Percentiles rank a stretch among this genome's conserved stretches.
These are phyloP conservation scores for Cataglyphis cursor DNA, from an alignment of 2,888 invertebrate genomes.

Conservation along the genomic window DNA sequence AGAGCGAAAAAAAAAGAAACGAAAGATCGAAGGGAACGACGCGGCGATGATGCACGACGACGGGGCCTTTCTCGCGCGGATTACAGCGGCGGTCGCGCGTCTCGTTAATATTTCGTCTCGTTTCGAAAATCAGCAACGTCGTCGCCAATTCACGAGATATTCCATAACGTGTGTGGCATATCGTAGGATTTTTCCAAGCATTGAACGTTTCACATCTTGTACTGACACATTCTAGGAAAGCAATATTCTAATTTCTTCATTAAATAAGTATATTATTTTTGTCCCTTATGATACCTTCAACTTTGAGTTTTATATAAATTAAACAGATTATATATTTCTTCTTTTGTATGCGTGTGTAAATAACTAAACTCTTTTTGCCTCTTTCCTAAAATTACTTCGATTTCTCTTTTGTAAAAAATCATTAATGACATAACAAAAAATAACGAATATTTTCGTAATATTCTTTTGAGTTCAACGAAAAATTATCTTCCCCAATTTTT, in stretches of 20 bases:
- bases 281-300: background rate
- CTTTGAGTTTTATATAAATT: background rate
- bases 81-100: conserved; percentile 76
- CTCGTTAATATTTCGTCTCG: conserved; percentile 82
- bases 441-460: background rate
- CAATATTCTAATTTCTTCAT: background rate
- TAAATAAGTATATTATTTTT: background rate
- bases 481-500: background rate
- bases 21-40: conserved; percentile 51
- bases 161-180: background rate
- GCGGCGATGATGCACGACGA: conserved; percentile 40
- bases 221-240: background rate
- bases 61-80: conserved; percentile 60
- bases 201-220: background rate
- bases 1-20: conserved; percentile 33
- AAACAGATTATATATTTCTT: background rate
- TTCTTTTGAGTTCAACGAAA: background rate
- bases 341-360: background rate
- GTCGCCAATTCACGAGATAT: conserved; percentile 11
- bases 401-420: background rate
- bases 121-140: conserved; percentile 73
- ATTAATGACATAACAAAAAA: background rate
- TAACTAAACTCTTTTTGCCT: background rate
- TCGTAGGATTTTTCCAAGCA: background rate
- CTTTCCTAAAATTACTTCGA: background rate